Evolutionary conservation across 2,113 vertebrate genomes (phyloP).

Genomic region (Stercorarius parasiticus): DNA sequence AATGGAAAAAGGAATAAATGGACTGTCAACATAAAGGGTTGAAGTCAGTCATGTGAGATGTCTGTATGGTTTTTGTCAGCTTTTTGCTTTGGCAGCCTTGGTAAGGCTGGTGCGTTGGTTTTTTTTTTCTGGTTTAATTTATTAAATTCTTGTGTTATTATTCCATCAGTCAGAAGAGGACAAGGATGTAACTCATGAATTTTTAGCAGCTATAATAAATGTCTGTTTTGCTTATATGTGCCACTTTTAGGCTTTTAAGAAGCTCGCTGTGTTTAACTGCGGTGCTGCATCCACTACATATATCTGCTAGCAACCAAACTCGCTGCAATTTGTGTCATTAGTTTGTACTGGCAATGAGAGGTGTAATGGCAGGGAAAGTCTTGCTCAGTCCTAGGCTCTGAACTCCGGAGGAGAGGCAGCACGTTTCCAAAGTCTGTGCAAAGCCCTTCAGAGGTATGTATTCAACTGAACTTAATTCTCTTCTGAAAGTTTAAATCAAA

Average conservation of each 20-base stretch:
- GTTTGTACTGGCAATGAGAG: neutral
- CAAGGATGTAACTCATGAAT: neutral
- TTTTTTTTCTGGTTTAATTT: neutral
- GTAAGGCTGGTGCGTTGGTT: neutral
- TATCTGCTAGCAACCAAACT: neutral
- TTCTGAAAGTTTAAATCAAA: neutral
- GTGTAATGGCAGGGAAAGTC: neutral
- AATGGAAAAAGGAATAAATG: conserved; percentile 60
- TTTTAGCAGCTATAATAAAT: neutral
- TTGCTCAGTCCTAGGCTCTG: neutral
- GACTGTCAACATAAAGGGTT: neutral
- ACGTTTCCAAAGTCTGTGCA: neutral
- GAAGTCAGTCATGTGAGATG: neutral
- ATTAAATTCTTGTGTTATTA: neutral
- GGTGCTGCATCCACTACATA: neutral
- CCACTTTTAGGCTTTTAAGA: neutral
- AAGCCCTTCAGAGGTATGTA: neutral
- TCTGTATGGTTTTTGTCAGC: neutral
- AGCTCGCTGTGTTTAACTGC: neutral
- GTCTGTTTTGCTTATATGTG: neutral
- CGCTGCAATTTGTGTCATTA: neutral
- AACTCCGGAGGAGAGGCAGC: neutral
- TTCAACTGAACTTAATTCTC: neutral
- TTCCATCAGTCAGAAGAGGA: neutral
- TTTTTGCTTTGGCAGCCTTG: neutral